phyloP scores from a whole-genome alignment of 2,797 vertebrate genomes.

The Paramormyrops hopkinsi region DNA sequence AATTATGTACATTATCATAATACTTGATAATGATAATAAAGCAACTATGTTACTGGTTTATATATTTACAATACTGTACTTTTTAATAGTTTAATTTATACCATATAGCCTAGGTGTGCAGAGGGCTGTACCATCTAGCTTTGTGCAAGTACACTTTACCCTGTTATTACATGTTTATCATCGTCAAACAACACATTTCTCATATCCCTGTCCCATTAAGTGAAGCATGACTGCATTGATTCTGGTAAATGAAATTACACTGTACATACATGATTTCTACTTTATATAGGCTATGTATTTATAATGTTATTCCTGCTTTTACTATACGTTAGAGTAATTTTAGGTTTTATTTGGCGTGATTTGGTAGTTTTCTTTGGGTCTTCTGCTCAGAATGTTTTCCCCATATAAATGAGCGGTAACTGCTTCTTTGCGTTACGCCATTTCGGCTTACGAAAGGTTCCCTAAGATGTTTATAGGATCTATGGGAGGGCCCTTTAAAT shows the following conservation, averaged over 20 bases:
- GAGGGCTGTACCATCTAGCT: not conserved
- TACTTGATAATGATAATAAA: not conserved
- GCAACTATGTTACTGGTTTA: not conserved
- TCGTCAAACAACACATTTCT: not conserved
- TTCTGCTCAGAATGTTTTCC: not conserved
- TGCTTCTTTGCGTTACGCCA: not conserved
- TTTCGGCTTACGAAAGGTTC: not conserved
- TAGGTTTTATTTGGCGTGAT: not conserved
- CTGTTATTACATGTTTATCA: not conserved
- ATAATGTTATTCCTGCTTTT: not conserved
- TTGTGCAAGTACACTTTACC: not conserved
- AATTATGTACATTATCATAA: not conserved
- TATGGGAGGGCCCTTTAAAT: not conserved
- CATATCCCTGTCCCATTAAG: not conserved
- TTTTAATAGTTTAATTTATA: not conserved
- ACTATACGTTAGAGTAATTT: not conserved
- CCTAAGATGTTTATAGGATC: not conserved
- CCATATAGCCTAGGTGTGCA: not conserved
- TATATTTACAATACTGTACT: not conserved
- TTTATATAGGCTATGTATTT: not conserved
- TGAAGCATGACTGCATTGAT: not conserved
- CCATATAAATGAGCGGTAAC: not conserved
- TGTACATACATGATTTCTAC: not conserved
- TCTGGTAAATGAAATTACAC: not conserved
- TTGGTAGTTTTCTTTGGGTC: not conserved